Evolutionary conservation across 2,888 invertebrate species (phyloP).

Genomic region (Epinotia brunnichana): DNA sequence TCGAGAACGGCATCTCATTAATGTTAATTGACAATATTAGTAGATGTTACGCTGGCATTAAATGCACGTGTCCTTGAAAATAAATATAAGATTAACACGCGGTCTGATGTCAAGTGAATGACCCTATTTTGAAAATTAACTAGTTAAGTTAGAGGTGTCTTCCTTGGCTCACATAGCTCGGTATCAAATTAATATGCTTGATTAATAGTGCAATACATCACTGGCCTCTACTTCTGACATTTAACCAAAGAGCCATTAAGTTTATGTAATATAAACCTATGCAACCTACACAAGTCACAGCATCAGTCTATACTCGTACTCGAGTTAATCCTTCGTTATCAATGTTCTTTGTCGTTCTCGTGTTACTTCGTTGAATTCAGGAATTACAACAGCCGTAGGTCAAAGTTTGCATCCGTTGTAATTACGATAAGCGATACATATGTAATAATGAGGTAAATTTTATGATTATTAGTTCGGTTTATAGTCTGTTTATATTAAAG

Average conservation of each 20-base stretch:
- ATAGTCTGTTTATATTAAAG: too few species aligned
- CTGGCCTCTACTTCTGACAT: conserved; percentile 31
- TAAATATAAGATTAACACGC: conserved; percentile 6
- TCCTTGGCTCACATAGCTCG: conserved; percentile 36
- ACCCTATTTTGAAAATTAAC: conserved; percentile 30
- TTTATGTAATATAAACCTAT: neutral
- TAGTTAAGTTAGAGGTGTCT: conserved; percentile 19
- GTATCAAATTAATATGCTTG: conserved; percentile 21
- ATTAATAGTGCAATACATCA: conserved; percentile 23
- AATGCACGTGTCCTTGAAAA: conserved; percentile 40
- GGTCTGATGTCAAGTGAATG: conserved; percentile 11
- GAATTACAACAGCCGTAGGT: conserved; percentile 18
- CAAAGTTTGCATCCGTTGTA: conserved; percentile 14
- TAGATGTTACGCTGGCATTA: conserved; percentile 41
- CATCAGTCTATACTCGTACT: neutral
- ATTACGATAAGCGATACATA: neutral
- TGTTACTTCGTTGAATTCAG: conserved; percentile 3
- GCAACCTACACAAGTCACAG: neutral
- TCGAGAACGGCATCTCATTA: conserved; percentile 54
- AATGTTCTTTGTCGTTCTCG: neutral
- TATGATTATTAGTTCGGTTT: neutral
- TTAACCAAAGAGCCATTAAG: conserved; percentile 1
- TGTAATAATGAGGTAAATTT: conserved; percentile 6
- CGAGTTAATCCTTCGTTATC: conserved; percentile 4
- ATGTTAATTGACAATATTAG: conserved; percentile 46